phyloP scores from a whole-genome alignment of 2,113 vertebrate species.

The Sander lucioperca region DNA sequence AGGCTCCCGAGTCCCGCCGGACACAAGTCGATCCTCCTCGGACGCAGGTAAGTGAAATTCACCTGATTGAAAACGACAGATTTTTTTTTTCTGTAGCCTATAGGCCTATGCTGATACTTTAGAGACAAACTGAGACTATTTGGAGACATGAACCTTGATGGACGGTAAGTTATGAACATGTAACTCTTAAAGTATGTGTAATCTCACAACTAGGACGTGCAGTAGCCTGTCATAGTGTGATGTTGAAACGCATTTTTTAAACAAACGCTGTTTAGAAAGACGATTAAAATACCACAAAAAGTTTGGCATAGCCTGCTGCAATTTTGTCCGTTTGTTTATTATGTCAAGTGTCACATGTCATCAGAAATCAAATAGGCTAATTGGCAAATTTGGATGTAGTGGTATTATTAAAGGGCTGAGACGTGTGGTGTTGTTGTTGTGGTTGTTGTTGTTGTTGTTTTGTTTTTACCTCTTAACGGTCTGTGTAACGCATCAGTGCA shows the following conservation, averaged over 20 bases:
- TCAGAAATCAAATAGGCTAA: not conserved
- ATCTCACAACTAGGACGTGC: not conserved
- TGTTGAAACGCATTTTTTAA: not conserved
- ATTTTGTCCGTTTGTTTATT: not conserved
- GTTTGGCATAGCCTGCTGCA: not conserved
- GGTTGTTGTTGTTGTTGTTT: no score
- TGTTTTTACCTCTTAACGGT: no score
- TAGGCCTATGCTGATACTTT: not conserved
- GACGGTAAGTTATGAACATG: not conserved
- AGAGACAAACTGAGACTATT: not conserved
- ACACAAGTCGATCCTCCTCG: constrained; percentile 38
- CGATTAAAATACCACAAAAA: not conserved
- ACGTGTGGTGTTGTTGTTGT: not conserved
- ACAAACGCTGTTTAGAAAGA: not conserved
- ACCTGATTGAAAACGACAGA: not conserved
- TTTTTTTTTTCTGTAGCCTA: not conserved
- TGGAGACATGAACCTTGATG: not conserved
- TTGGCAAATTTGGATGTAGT: not conserved
- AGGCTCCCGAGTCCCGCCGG: not conserved
- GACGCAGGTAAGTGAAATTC: constrained; percentile 61
- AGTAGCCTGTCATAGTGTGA: no score
- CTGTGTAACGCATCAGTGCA: no score
- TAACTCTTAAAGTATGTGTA: not conserved
- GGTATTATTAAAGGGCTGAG: not conserved
- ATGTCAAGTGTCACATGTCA: not conserved